phyloP scores from a whole-genome alignment of 2,797 vertebrate genomes.

The Notolabrus celidotus region DNA sequence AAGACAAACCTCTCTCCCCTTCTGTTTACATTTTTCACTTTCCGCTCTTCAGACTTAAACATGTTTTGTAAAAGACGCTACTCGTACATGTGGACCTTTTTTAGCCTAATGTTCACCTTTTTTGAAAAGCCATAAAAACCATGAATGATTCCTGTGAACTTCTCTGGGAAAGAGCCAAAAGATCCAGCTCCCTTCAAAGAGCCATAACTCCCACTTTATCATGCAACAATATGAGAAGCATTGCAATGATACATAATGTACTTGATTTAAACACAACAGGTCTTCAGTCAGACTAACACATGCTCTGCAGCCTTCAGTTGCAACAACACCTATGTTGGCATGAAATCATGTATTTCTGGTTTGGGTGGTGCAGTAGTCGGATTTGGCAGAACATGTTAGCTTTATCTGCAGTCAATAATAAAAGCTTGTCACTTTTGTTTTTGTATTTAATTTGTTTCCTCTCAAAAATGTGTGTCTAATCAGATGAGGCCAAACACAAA shows the following conservation, averaged over 20 bases:
- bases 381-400: background rate
- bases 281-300: background rate
- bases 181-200: background rate
- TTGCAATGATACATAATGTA: conserved; percentile 11
- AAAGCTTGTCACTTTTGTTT: conserved; percentile 13
- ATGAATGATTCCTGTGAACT: background rate
- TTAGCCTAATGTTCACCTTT: too few species aligned
- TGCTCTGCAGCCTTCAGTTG: conserved; percentile 5
- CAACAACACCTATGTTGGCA: conserved; percentile 1
- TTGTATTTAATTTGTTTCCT: conserved; percentile 20
- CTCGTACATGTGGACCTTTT: too few species aligned
- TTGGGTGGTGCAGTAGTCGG: background rate
- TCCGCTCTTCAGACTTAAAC: too few species aligned
- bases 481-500: conserved; percentile 29
- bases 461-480: conserved; percentile 16
- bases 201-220: conserved; percentile 1
- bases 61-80: too few species aligned
- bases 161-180: background rate
- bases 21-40: background rate
- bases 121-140: too few species aligned
- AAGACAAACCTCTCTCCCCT: background rate
- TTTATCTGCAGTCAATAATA: conserved; percentile 5
- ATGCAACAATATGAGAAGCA: conserved; percentile 9
- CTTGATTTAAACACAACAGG: conserved; percentile 9
- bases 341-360: conserved; percentile 9